Base-by-base conservation (phyloP, 1,140 invertebrate species). In the Drosophila elegans region DNA sequence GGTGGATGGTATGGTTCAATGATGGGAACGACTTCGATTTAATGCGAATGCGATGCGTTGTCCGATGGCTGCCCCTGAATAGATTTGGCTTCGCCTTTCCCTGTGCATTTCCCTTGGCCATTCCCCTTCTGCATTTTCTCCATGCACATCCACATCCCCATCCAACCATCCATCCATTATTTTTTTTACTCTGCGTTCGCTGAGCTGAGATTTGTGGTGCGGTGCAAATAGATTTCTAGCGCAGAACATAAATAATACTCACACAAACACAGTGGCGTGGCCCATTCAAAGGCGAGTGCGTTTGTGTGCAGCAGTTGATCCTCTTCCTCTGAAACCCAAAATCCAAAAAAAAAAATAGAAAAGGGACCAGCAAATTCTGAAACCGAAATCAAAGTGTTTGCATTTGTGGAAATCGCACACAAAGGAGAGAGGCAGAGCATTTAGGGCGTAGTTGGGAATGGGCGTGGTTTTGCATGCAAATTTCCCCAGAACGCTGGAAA, bases 191-290 rank as follows among this genome's bases (percentile, higher is more conserved):
- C 62, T 80, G 77, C 71, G 60, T 66, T 75, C 82, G 80, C 81
- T 82, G 72, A 90, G 86, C 81, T 86, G 86, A 90, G 86, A 90
- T 90, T 90, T 90, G 86, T 90, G 86, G 86, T 90, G 86, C 76
- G 86, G 86, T 86, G 84, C 86, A 90, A 90, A 90, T 90, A 90
- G 86, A 90, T 90, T 90, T 90, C 85, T 89, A 89, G 84, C 84
- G 80, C 63, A 89, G 84, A 74, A 89, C 84, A 89, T 89, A 89
- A 89, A 89, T 89, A 89, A 89, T 89, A 89, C 84, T 64, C 76
- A 83, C 71, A 82, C 83, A 86, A 63, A 75, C 42, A 59, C 49
- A 48, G 39, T 45, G 45, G 29, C 25, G 16, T 25, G 34, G 64
- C 42, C 67, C 49, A 57, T 75, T 67, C 54, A 76, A 76, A 75